A percentile compares a stretch with the other conserved stretches of the same genome.
phyloP scores from a whole-genome alignment of 2,797 vertebrate species.

The Phoxinus dragarum region DNA sequence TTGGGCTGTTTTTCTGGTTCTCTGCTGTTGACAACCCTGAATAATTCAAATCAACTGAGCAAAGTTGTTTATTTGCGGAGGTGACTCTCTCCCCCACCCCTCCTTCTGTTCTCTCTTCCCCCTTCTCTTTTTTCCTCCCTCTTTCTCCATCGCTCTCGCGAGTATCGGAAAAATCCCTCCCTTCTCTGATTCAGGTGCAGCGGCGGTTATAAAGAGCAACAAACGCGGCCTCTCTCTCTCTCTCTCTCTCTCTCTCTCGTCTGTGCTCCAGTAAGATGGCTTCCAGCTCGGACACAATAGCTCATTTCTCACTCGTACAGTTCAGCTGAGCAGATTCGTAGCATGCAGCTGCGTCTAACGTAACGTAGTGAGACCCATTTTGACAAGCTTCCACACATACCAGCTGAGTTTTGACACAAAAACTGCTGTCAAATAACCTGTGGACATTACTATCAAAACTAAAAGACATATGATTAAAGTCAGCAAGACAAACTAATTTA shows the following conservation, averaged over 20 bases:
- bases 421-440: background rate
- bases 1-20: conserved; percentile 57
- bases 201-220: conserved; percentile 16
- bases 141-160: background rate
- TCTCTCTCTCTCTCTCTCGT: background rate
- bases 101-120: conserved; percentile 25
- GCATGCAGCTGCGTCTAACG: conserved; percentile 14
- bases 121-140: background rate
- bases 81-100: conserved; percentile 41
- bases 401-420: background rate
- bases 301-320: conserved; percentile 38
- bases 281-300: conserved; percentile 31
- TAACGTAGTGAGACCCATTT: background rate
- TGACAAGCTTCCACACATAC: conserved; percentile 13
- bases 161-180: background rate
- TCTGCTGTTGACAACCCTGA: conserved; percentile 61
- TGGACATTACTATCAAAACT: background rate
- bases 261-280: conserved; percentile 35
- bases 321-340: conserved; percentile 38
- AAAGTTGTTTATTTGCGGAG: conserved; percentile 62
- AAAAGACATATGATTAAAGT: background rate
- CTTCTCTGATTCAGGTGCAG: conserved; percentile 33
- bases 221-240: background rate
- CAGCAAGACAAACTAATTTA: background rate
- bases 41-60: conserved; percentile 65